These are phyloP conservation scores for Eupithecia abbreviata DNA, from an alignment of 2,888 invertebrate species.

Conservation along the genomic window DNA sequence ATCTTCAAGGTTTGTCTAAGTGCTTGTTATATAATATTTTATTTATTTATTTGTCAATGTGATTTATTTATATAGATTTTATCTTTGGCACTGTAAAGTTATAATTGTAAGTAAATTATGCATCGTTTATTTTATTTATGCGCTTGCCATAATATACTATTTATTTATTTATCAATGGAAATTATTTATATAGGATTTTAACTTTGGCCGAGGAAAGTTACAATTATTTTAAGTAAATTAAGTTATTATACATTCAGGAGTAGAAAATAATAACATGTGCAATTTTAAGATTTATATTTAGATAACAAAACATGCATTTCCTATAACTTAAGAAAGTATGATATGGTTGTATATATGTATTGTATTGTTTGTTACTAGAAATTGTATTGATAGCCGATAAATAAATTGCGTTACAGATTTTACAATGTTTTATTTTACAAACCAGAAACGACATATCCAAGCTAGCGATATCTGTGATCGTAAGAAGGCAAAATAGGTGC, in stretches of 20 bases:
- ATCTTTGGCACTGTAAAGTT: too few species aligned
- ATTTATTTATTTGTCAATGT: too few species aligned
- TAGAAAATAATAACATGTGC: not conserved
- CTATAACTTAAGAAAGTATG: not conserved
- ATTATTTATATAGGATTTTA: not conserved
- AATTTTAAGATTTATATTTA: not conserved
- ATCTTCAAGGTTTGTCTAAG: too few species aligned
- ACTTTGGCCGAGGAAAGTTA: not conserved
- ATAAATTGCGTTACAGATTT: slow-evolving; percentile 34
- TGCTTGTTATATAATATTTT: too few species aligned
- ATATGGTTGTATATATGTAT: slow-evolving; percentile 57
- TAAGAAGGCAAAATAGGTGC: not conserved
- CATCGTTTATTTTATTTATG: not conserved
- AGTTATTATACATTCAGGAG: not conserved
- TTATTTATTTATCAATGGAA: not conserved
- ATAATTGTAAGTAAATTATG: not conserved
- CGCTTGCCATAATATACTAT: slow-evolving; percentile 7
- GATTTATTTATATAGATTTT: too few species aligned
- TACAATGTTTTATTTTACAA: not conserved
- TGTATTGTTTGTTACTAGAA: slow-evolving; percentile 29
- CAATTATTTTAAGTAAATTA: not conserved
- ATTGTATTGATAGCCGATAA: slow-evolving; percentile 55
- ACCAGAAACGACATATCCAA: not conserved
- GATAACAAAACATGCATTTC: slow-evolving; percentile 4
- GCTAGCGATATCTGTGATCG: not conserved